Conservation (phyloP, 2,888 invertebrate species). For the Synergus laeviventris region DNA sequence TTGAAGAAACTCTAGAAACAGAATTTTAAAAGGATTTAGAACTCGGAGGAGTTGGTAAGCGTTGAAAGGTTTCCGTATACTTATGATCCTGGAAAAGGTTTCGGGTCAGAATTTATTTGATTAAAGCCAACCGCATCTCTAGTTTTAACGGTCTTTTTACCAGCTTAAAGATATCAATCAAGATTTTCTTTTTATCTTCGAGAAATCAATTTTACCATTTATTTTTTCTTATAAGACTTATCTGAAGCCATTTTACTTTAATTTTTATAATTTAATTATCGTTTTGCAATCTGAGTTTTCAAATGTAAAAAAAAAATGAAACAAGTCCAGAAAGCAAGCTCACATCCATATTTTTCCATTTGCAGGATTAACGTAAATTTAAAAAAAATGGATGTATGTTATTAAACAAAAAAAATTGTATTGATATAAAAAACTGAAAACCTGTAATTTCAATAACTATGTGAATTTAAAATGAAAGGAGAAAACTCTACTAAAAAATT, state of each 20-base stretch:
- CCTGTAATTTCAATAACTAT: neutral
- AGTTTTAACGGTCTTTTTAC: conserved; percentile 28
- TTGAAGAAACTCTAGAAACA: conserved; percentile 37
- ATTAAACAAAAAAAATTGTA: neutral
- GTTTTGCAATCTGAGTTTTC: no score
- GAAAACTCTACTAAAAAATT: neutral
- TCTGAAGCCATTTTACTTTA: neutral
- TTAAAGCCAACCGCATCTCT: conserved; percentile 26
- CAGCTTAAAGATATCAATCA: conserved; percentile 34
- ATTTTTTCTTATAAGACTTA: neutral
- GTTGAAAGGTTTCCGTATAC: conserved; percentile 33
- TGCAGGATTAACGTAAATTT: neutral
- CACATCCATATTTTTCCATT: neutral
- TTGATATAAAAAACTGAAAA: neutral
- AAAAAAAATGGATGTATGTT: neutral
- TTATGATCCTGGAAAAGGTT: conserved; percentile 35
- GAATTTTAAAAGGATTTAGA: conserved; percentile 39
- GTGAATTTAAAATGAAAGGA: neutral
- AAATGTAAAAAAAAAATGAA: no score
- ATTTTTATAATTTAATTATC: neutral
- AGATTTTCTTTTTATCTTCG: neutral
- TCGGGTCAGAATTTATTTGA: conserved; percentile 36
- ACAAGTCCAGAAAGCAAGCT: no score
- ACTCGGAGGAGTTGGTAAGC: conserved; percentile 33
- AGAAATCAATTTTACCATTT: conserved; percentile 12